Evolutionary conservation across 2,888 invertebrate species (phyloP), one percentile per base, ranked within the genome.

Genomic region (Petrophora chlorosata): DNA sequence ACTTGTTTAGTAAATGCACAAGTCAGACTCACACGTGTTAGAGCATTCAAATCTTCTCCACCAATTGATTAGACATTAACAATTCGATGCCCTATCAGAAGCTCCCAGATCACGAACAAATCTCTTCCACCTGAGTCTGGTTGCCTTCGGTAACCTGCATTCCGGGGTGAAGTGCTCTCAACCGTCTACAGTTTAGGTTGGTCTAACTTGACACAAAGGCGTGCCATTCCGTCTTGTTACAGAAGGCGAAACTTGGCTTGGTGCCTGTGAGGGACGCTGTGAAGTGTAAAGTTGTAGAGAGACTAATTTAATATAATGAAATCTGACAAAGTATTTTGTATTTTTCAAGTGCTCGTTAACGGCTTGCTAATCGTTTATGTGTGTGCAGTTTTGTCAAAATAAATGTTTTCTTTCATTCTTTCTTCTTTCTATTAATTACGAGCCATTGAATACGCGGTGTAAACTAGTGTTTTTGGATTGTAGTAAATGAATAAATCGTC

Each of bases 131-230:
- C 50, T 50, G 44, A 35, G 12, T 19, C 16, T 35, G 39, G n/a
- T n/a, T n/a, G n/a, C n/a, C n/a, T n/a, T n/a, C n/a, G 32, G 50
- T 40, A 45, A 43, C 42, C 52, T 33, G 46, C 52, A 53, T 53
- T 47, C 52, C 47, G 17, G 34, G 7, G 19, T 53, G 49, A 60
- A 60, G 56, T 43, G 47, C 49, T 40, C 47, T 44, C 52, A 26
- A 9, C 38, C 41, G 56, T 41, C 66, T 50, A 53, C 48, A 39
- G 54, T 52, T 45, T 49, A 53, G 54, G 59, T 57, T 52, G 47
- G 50, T 51, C 61, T 61, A 63, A 67, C 61, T 67, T 56, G 46
- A 60, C 65, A 80, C 82, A 85, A 85, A 85, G 81, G 77, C 81
- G 68, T 76, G 73, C 83, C 81, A 75, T 76, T 73, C 73, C 70